Percentiles rank a stretch among this genome's conserved stretches.
Evolutionary conservation across 2,888 invertebrate genomes (phyloP).

Genomic region (Acanthacorydalis orientalis): DNA sequence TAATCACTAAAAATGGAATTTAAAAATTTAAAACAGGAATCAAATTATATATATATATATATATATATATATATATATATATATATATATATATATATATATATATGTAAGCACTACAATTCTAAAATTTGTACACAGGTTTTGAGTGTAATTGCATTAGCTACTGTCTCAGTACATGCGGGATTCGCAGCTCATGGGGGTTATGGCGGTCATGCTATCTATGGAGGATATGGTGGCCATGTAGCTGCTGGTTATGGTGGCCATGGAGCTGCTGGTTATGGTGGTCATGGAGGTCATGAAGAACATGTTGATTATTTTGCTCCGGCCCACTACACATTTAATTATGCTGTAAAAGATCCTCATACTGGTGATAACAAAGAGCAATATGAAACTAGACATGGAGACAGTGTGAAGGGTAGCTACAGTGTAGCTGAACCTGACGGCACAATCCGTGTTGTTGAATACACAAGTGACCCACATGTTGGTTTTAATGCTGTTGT

Average conservation of each 20-base stretch:
- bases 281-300: background rate
- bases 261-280: background rate
- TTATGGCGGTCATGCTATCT: background rate
- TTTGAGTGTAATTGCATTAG: background rate
- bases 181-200: background rate
- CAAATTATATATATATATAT: too few relatives aligned
- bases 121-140: background rate
- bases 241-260: background rate
- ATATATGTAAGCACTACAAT: too few relatives aligned
- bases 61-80: too few relatives aligned
- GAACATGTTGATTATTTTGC: background rate
- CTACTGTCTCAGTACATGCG: background rate
- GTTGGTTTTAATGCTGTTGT: background rate
- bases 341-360: constrained; percentile 1
- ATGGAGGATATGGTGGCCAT: background rate
- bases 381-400: background rate
- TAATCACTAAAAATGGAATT: too few relatives aligned
- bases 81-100: too few relatives aligned
- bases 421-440: constrained; percentile 1
- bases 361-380: constrained; percentile 1
- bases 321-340: background rate
- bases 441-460: constrained; percentile 1
- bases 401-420: background rate
- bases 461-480: constrained; percentile 1
- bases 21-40: too few relatives aligned